phyloP scores from a whole-genome alignment of 2,888 invertebrate species.

The Deilephila porcellus region DNA sequence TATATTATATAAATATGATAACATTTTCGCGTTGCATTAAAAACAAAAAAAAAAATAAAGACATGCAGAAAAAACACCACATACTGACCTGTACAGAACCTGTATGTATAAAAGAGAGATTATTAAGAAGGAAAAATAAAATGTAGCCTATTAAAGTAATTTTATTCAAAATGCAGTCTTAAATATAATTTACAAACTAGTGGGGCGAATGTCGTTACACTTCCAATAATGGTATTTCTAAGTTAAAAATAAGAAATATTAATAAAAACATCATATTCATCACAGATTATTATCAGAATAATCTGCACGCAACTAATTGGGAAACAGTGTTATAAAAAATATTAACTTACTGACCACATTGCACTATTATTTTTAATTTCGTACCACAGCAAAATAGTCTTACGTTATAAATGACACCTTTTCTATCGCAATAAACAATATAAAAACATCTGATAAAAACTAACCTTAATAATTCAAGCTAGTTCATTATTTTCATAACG shows the following conservation, averaged over 20 bases:
- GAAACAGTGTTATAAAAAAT: too few species aligned
- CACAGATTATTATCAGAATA: not conserved
- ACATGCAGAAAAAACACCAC: constrained; percentile 36
- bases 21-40: not conserved
- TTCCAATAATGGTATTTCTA: not conserved
- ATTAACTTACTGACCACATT: too few species aligned
- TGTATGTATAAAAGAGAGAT: constrained; percentile 37
- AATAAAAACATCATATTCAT: not conserved
- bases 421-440: not conserved
- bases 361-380: too few species aligned
- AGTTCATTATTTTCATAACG: constrained; percentile 16
- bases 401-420: not conserved
- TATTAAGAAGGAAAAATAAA: constrained; percentile 30
- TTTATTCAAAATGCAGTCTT: constrained; percentile 29
- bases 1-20: too few species aligned
- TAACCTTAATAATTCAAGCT: not conserved
- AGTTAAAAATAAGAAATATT: not conserved
- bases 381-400: too few species aligned
- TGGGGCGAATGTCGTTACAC: not conserved
- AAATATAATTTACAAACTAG: constrained; percentile 4
- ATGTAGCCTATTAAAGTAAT: constrained; percentile 2
- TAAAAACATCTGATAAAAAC: not conserved
- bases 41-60: not conserved
- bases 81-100: constrained; percentile 49
- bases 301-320: not conserved